Percentiles rank a stretch among this genome's conserved stretches.
Conservation (phyloP, 2,797 vertebrate species). For the Crocodylus rhombifer region DNA sequence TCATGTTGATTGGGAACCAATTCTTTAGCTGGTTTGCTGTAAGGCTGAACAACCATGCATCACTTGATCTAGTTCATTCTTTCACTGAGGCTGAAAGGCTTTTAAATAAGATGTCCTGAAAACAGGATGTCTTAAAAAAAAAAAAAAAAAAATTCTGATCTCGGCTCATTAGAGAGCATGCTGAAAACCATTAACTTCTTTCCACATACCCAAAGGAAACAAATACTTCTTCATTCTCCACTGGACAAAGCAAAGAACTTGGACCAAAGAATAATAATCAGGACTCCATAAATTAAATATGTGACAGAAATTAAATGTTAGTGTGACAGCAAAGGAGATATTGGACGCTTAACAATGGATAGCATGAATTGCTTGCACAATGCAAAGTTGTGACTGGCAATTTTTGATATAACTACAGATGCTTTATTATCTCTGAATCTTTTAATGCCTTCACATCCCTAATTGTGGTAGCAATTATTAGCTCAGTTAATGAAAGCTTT, state of each 20-base stretch:
- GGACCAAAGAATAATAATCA: not conserved
- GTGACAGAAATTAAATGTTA: not conserved
- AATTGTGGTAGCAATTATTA: conserved; percentile 78
- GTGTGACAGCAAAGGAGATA: not conserved
- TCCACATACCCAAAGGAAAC: not conserved
- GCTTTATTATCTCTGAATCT: conserved; percentile 72
- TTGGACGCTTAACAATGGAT: not conserved
- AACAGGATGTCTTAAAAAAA: not conserved
- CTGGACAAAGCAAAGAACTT: not conserved
- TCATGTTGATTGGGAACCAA: not conserved
- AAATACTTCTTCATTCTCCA: not conserved
- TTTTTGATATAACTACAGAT: conserved; percentile 59
- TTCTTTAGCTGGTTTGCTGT: not conserved
- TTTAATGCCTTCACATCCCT: conserved; percentile 66
- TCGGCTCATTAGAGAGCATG: accelerated
- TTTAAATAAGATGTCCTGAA: conserved; percentile 36
- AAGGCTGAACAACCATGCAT: conserved; percentile 12
- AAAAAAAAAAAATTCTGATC: not conserved
- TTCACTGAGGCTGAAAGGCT: not conserved
- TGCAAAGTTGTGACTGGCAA: conserved; percentile 13
- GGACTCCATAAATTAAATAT: not conserved
- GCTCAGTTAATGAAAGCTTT: conserved; percentile 76
- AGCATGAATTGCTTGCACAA: conserved; percentile 10
- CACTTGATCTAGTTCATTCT: conserved; percentile 45
- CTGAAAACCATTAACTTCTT: not conserved